Evolutionary conservation across 1,140 invertebrate genomes (phyloP).

Genomic region (Drosophila yakuba): DNA sequence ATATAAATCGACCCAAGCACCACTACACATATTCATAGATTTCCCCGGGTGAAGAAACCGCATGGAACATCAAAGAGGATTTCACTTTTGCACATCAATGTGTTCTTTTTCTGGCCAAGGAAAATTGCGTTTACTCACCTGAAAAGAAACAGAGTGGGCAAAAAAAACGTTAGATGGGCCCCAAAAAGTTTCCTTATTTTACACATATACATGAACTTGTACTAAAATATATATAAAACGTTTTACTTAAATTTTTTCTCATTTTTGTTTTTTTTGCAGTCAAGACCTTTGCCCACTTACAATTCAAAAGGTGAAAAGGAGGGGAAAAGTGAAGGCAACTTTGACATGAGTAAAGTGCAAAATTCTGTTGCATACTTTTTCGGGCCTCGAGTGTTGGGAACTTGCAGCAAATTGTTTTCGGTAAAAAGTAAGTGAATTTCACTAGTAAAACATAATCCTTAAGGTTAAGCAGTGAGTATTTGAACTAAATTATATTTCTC

Average conservation of each 20-base stretch:
- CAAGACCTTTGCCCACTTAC: conserved; percentile 38
- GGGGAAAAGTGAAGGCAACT: conserved; percentile 30
- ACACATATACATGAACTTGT: conserved; percentile 5
- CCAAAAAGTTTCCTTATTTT: conserved; percentile 26
- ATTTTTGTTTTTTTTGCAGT: background rate
- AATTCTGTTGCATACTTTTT: conserved; percentile 74
- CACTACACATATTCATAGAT: conserved; percentile 27
- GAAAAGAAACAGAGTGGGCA: conserved; percentile 53
- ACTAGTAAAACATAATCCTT: conserved; percentile 13
- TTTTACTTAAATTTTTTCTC: background rate
- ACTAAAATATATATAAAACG: conserved; percentile 8
- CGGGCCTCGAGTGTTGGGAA: conserved; percentile 24
- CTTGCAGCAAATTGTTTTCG: conserved; percentile 22
- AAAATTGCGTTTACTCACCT: conserved; percentile 79
- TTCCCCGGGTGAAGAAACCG: conserved; percentile 28
- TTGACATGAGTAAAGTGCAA: conserved; percentile 71
- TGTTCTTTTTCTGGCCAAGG: conserved; percentile 36
- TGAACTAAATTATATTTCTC: background rate
- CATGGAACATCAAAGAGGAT: conserved; percentile 63
- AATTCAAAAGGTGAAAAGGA: conserved; percentile 33
- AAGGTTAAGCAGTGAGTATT: conserved; percentile 1
- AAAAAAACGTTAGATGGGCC: conserved; percentile 44
- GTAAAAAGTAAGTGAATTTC: conserved; percentile 19
- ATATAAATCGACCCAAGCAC: no score
- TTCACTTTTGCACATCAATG: conserved; percentile 68